A percentile compares a stretch with the other conserved stretches of the same genome.
Evolutionary conservation across 2,888 invertebrate species (phyloP).

Genomic region (Athripsodes cinereus): DNA sequence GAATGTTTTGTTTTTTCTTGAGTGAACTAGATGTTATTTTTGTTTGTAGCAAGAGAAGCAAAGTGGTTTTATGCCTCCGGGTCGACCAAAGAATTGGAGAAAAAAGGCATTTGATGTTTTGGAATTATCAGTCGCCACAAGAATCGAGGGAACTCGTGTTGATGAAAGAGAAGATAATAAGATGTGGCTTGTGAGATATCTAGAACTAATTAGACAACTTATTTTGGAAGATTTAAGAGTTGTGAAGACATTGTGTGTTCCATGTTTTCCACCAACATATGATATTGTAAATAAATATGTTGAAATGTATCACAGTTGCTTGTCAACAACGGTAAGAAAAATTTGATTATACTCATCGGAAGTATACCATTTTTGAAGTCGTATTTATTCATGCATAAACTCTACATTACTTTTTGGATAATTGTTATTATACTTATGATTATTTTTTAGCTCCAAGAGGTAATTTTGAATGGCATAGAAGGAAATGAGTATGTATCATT

Average conservation of each 20-base stretch:
- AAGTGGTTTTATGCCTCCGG: slow-evolving; percentile 89
- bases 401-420: too few relatives aligned
- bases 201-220: slow-evolving; percentile 81
- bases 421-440: not conserved
- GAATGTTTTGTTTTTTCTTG: too few relatives aligned
- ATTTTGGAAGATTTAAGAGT: slow-evolving; percentile 88
- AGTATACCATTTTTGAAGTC: too few relatives aligned
- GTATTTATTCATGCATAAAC: too few relatives aligned
- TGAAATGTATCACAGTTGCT: slow-evolving; percentile 85
- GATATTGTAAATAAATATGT: slow-evolving; percentile 89
- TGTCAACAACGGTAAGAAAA: slow-evolving; percentile 70
- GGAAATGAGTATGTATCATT: slow-evolving; percentile 96
- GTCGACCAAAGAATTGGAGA: slow-evolving; percentile 89
- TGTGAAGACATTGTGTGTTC: slow-evolving; percentile 81
- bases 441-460: slow-evolving; percentile 64
- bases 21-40: not conserved
- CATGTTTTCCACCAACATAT: slow-evolving; percentile 94
- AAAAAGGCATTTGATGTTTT: slow-evolving; percentile 78
- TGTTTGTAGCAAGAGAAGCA: slow-evolving; percentile 59
- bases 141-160: slow-evolving; percentile 92
- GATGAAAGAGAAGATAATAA: slow-evolving; percentile 88
- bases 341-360: not conserved
- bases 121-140: slow-evolving; percentile 69
- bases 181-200: slow-evolving; percentile 91
- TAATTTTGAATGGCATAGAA: slow-evolving; percentile 82